Base-by-base conservation (phyloP, 1,140 invertebrate species). In the Dendrolimus punctatus region DNA sequence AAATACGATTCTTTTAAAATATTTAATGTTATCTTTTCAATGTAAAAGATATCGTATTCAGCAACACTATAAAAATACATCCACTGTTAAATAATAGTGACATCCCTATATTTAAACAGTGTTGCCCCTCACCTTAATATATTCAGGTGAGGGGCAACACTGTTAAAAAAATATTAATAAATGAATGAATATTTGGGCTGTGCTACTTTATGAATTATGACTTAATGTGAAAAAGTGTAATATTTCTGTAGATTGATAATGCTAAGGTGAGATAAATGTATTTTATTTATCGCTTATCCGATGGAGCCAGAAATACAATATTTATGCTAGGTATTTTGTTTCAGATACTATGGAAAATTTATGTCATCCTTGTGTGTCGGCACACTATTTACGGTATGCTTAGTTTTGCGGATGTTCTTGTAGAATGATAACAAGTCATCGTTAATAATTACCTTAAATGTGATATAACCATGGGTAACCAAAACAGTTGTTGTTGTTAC, bases 401-500 rank as follows among this genome's bases (percentile, higher is more conserved):
- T 70, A 71, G 71, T 71, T 58, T 62, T 66, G 69, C 63, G 58
- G 58, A 62, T 66, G 61, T 68, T 54, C 48, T 57, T 73, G 61
- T 67, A 80, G 77, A 79, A 78, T 80, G 76, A 72, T 82, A 74
- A 73, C 63, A 59, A 73, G 58, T 72, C 71, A 64, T 72, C 58
- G 75, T 57, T 80, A 77, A 68, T 53, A 66, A 23, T 23, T 23
- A 57, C 64, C 51, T 57, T 62, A 54, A 47, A 55, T 59, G 55
- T 60, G 41, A 58, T 66, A 60, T 57, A 69, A 71, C 53, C 57
- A 86, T 86, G 83, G 83, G 83, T 71, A 86, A 86, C 70, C 83
- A 85, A 66, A 86, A 77, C 62, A 86, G 83, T 78, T 86, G 83
- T 60, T 86, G 83, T 70, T 85, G 81, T 69, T 85, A 86, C 64